A percentile compares a stretch with the other conserved stretches of the same genome.
These are phyloP conservation scores for Porites rus DNA, from an alignment of 92 coral and sea anemone species.

Conservation along the genomic window DNA sequence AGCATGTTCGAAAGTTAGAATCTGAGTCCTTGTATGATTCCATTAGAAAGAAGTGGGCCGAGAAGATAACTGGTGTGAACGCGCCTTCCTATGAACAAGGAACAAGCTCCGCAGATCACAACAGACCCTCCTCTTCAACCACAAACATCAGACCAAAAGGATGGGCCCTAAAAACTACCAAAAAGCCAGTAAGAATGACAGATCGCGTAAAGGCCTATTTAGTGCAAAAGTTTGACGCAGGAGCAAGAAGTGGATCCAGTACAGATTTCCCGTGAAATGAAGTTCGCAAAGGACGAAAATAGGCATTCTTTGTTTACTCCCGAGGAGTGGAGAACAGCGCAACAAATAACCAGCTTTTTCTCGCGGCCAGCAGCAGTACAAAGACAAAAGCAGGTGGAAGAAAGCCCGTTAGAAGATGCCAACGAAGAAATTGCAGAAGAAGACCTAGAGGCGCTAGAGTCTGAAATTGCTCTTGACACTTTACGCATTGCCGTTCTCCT, in stretches of 20 bases:
- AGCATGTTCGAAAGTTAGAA: conserved; percentile 23
- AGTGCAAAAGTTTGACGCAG: conserved; percentile 34
- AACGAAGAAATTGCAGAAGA: neutral
- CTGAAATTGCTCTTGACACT: conserved; percentile 25
- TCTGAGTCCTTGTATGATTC: conserved; percentile 39
- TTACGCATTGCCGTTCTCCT: conserved; percentile 8
- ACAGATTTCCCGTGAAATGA: conserved; percentile 48
- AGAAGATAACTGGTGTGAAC: conserved; percentile 55
- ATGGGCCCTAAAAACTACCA: conserved; percentile 53
- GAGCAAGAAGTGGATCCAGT: conserved; percentile 41
- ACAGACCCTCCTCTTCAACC: no score
- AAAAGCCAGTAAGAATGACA: conserved; percentile 40
- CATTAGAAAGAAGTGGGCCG: conserved; percentile 44
- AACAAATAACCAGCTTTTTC: conserved; percentile 33
- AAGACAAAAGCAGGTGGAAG: conserved; percentile 21
- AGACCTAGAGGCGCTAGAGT: conserved; percentile 27
- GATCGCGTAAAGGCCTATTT: conserved; percentile 39
- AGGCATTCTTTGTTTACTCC: conserved; percentile 33
- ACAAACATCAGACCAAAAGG: conserved; percentile 16
- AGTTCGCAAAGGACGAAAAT: conserved; percentile 24
- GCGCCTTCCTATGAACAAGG: conserved; percentile 26
- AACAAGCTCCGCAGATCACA: conserved; percentile 22
- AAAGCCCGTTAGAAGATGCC: neutral
- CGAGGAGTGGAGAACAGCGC: conserved; percentile 49
- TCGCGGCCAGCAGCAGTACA: conserved; percentile 42